Evolutionary conservation across 2,888 invertebrate species (phyloP), one percentile per base, ranked within the genome.

Genomic region (Apodemia zela): DNA sequence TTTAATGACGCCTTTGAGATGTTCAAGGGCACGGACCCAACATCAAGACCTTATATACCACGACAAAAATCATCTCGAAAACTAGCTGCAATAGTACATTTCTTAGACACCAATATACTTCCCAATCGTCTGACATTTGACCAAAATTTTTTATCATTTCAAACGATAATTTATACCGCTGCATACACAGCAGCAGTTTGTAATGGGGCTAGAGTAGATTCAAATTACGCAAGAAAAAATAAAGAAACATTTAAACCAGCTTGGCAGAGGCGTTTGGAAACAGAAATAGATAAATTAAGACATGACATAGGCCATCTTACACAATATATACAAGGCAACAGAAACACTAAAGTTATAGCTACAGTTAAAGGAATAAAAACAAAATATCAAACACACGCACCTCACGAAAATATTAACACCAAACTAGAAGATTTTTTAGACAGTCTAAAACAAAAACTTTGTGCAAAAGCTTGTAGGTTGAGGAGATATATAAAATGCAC

Each of bases 211-310:
- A 66, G 58, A 59, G 8, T 64, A 29, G 17, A 54, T 8, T 33
- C 15, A 33, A n/a, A 6, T 33, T 29, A 38, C 7, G 33, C n/a
- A 15, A 51, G 5, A 54, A 10, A 17, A 15, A 42, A 49, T 13
- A 54, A 45, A 15, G 49, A 25, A 0, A 59, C 10, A 13, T 33
- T 25, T 5, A 66, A 65, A 45, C 59, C 62, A 17, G 59, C 51
- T 11, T 71, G 68, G 69, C 66, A 68, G 54, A 66, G 8, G 18
- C 63, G 68, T 35, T n/a, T 68, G 21, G 63, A 69, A 62, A 63
- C 54, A n/a, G 47, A 59, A 58, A 17, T 69, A 42, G 45, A 57
- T 5, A 62, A 64, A 7, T 21, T 69, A 49, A 57, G 69, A 66
- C 29, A 51, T 69, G 15, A 42, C 4, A 15, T 69, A 51, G 68